These are phyloP conservation scores for Eolophus roseicapilla DNA, from an alignment of 2,113 vertebrate genomes.

Conservation along the genomic window DNA sequence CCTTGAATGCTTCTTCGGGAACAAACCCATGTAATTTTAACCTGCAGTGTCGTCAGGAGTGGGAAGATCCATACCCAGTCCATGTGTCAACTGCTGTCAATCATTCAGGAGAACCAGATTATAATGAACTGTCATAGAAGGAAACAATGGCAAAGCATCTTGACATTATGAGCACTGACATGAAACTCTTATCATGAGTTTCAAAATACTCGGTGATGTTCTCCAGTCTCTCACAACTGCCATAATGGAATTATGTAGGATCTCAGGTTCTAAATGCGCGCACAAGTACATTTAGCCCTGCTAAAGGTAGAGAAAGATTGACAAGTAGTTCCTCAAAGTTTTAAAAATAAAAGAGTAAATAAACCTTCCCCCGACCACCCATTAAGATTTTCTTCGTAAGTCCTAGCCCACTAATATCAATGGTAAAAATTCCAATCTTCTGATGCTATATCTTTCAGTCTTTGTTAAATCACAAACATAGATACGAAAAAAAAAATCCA, in stretches of 20 bases:
- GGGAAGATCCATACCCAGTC: not conserved
- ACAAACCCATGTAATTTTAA: not conserved
- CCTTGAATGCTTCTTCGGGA: not conserved
- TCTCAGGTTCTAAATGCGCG: not conserved
- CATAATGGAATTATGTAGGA: not conserved
- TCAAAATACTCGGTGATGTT: not conserved
- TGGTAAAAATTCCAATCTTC: not conserved
- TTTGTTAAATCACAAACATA: not conserved
- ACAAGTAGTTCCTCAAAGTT: not conserved
- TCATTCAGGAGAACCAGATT: not conserved
- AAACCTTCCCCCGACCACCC: not conserved
- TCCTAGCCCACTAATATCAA: not conserved
- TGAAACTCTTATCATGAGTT: not conserved
- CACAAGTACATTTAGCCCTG: not conserved
- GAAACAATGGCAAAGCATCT: not conserved
- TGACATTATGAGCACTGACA: not conserved
- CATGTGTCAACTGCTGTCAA: not conserved
- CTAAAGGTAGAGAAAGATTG: not conserved
- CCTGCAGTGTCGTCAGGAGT: not conserved
- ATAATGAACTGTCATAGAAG: not conserved
- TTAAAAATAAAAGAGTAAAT: not conserved
- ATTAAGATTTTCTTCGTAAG: not conserved
- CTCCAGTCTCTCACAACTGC: not conserved
- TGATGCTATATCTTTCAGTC: accelerated
- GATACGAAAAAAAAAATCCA: not conserved